Percentiles rank a stretch among this genome's conserved stretches.
phyloP scores from a whole-genome alignment of 2,888 invertebrate species.

The Leucophenga maculata region DNA sequence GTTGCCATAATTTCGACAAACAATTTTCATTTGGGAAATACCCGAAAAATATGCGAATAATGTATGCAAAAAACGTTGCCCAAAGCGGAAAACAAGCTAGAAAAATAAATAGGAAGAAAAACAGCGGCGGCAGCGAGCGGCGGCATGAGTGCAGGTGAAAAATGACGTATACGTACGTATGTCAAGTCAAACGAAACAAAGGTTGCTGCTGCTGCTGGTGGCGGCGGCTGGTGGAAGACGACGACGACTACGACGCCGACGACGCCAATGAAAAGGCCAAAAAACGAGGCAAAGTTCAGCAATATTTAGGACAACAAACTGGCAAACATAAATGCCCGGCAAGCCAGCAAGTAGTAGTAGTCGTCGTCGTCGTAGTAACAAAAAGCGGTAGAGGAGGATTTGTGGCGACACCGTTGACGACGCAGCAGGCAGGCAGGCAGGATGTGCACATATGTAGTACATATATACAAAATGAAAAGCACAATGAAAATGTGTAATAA shows the following conservation, averaged over 20 bases:
- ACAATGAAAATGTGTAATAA: neutral
- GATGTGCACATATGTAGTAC: slow-evolving; percentile 1
- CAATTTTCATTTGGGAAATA: slow-evolving; percentile 52
- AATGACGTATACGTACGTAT: slow-evolving; percentile 28
- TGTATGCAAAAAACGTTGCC: slow-evolving; percentile 17
- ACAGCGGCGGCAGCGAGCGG: slow-evolving; percentile 44
- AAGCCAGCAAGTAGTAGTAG: neutral
- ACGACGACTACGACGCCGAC: slow-evolving; percentile 32
- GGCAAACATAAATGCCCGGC: slow-evolving; percentile 29
- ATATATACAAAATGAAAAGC: neutral
- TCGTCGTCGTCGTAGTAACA: too few relatives aligned
- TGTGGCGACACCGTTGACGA: neutral
- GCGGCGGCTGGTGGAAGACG: neutral
- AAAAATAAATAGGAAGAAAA: slow-evolving; percentile 43
- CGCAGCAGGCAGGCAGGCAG: neutral
- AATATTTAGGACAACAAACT: slow-evolving; percentile 44
- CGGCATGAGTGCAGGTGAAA: slow-evolving; percentile 41
- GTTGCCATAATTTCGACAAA: neutral
- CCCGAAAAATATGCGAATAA: slow-evolving; percentile 50
- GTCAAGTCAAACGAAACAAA: slow-evolving; percentile 37
- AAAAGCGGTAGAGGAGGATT: neutral
- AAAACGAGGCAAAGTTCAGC: slow-evolving; percentile 43
- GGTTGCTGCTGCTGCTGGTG: too few relatives aligned
- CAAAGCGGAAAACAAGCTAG: slow-evolving; percentile 11
- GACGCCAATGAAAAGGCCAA: slow-evolving; percentile 30